Evolutionary conservation across 2,888 invertebrate species (phyloP).

Genomic region (Heteropelma amictum): DNA sequence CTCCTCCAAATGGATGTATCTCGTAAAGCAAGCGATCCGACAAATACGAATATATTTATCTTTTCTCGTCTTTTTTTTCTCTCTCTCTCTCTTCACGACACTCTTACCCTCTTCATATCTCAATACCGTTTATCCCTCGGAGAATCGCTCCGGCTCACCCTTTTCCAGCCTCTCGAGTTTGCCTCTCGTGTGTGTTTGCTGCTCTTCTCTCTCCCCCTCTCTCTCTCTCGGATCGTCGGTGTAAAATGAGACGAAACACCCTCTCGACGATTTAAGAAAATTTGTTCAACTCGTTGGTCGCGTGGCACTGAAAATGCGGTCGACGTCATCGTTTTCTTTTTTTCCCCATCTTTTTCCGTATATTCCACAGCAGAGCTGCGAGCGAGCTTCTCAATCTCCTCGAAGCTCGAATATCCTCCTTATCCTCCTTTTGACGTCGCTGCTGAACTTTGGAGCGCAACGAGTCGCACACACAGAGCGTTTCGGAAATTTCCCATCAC

Average conservation of each 20-base stretch:
- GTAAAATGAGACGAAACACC: neutral
- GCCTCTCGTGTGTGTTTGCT: neutral
- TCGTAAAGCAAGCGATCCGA: constrained; percentile 70
- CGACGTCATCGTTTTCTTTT: too few relatives aligned
- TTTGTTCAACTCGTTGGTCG: constrained; percentile 23
- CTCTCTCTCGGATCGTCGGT: neutral
- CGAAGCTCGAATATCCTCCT: too few relatives aligned
- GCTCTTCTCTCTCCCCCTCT: constrained; percentile 2
- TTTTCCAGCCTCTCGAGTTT: constrained; percentile 30
- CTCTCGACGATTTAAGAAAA: constrained; percentile 12
- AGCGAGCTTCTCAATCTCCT: too few relatives aligned
- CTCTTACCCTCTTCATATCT: constrained; percentile 59
- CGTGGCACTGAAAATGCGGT: neutral
- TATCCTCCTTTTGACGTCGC: too few relatives aligned
- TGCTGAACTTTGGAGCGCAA: too few relatives aligned
- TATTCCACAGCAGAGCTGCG: too few relatives aligned
- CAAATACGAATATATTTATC: constrained; percentile 71
- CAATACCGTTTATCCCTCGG: constrained; percentile 51
- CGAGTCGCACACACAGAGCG: too few relatives aligned
- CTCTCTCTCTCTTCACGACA: constrained; percentile 53
- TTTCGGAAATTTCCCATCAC: too few relatives aligned
- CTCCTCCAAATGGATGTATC: constrained; percentile 65
- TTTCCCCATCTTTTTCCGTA: too few relatives aligned
- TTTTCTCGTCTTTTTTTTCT: constrained; percentile 12
- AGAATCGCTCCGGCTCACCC: constrained; percentile 27